A percentile compares a stretch with the other conserved stretches of the same genome.
These are phyloP conservation scores for Gandaritis pyraliata DNA, from an alignment of 2,888 invertebrate genomes.

Conservation along the genomic window DNA sequence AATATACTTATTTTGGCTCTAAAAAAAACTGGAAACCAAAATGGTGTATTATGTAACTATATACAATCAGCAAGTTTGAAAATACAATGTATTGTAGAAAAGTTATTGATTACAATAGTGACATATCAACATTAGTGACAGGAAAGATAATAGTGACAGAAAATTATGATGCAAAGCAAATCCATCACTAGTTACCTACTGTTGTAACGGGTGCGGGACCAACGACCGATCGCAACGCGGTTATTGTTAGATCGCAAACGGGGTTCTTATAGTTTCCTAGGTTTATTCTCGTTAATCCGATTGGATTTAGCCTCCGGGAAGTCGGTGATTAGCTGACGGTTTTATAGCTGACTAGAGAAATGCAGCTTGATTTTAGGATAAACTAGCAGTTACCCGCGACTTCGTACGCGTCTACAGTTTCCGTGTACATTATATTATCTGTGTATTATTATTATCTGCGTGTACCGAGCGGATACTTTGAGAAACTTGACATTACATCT, in stretches of 20 bases:
- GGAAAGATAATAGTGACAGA: not conserved
- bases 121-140: not conserved
- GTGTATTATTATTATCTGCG: too few species aligned
- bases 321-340: slow-evolving; percentile 33
- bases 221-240: slow-evolving; percentile 78
- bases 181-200: slow-evolving; percentile 6
- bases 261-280: slow-evolving; percentile 72
- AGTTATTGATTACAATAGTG: too few species aligned
- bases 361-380: not conserved
- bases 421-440: too few species aligned
- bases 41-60: too few species aligned
- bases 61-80: too few species aligned
- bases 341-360: slow-evolving; percentile 14
- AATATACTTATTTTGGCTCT: too few species aligned
- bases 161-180: not conserved
- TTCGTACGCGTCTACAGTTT: too few species aligned
- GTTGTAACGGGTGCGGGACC: slow-evolving; percentile 79
- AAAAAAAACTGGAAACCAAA: too few species aligned
- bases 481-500: too few species aligned
- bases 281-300: slow-evolving; percentile 64
- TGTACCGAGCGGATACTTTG: too few species aligned
- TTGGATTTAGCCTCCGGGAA: slow-evolving; percentile 55
- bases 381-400: too few species aligned
- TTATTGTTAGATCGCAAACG: slow-evolving; percentile 81
- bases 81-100: too few species aligned